Evolutionary conservation across 2,113 vertebrate genomes (phyloP), one percentile per base, ranked within the genome.

Genomic region (Agapornis roseicollis): DNA sequence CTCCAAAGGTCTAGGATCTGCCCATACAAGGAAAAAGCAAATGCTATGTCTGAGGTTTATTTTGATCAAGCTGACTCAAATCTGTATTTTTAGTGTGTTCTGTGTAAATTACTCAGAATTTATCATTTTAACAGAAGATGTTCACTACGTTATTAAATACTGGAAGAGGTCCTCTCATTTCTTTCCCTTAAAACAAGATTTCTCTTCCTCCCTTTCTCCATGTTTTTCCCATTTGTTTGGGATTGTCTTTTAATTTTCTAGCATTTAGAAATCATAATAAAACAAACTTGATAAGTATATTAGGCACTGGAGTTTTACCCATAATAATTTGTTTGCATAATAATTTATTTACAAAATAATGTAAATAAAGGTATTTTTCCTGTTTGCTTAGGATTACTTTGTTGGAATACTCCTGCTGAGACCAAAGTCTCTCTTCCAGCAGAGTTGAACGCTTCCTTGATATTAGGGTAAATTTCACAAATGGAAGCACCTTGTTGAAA

Each of bases 41-140:
- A 87, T 92, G 93, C 85, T 83, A 4, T 83, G 55, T 81, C 91
- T 96, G 95, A 89, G 81, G 83, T 93, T 95, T 91, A 93, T 96
- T 94, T 96, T 97, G 91, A 93, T 95, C 88, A 92, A 93, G 42
- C 80, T 96, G 96, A 98, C 94, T 97, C 96, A 96, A 95, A 94
- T 97, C 95, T 90, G 79, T 90, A 96, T 97, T 97, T 97, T 97
- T 95, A 81, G 97, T 82, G 89, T 78, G 85, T 97, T 97, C 85
- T 85, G 55, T 96, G 85, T 97, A 95, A 97, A 95, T 96, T 93
- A 96, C 56, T 93, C 78, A 46, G 76, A 94, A 89, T 91, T 72
- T 88, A 83, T 94, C 61, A 89, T 96, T 96, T 94, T 85, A 80
- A 88, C 12, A 82, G 47, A 83, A 85, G 71, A 85, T 63, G 78